Evolutionary conservation across 2,113 vertebrate species (phyloP).

Genomic region (Regulus satrapa): DNA sequence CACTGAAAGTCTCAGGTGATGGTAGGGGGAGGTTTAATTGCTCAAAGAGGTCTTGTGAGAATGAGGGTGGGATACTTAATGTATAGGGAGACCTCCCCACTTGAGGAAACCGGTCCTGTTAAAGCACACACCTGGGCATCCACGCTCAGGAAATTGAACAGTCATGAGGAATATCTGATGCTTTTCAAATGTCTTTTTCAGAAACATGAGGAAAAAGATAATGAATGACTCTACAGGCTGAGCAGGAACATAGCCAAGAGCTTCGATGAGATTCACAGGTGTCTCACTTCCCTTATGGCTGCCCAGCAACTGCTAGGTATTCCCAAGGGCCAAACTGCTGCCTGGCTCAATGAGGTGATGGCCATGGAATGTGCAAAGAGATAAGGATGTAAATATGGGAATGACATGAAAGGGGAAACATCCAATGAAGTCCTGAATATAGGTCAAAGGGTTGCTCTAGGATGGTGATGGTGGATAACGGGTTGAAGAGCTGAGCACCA

Average conservation of each 20-base stretch:
- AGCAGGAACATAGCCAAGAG: background rate
- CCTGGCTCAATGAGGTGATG: background rate
- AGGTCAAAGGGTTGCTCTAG: background rate
- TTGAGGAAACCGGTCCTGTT: background rate
- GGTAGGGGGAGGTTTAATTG: background rate
- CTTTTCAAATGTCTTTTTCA: background rate
- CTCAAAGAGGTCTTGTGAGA: background rate
- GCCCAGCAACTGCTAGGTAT: background rate
- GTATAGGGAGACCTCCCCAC: background rate
- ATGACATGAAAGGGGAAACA: background rate
- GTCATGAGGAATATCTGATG: background rate
- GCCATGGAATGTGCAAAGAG: background rate
- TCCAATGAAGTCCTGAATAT: background rate
- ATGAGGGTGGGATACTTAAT: background rate
- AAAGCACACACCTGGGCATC: background rate
- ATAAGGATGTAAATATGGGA: background rate
- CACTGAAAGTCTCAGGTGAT: background rate
- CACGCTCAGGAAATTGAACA: background rate
- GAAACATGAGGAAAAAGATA: background rate
- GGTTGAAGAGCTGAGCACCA: background rate
- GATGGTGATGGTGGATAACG: background rate
- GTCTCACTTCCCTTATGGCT: background rate
- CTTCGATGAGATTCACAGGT: background rate
- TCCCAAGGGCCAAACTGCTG: background rate
- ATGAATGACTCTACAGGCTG: background rate